Conservation (phyloP, 2,797 vertebrate genomes). For the Ispidina picta region DNA sequence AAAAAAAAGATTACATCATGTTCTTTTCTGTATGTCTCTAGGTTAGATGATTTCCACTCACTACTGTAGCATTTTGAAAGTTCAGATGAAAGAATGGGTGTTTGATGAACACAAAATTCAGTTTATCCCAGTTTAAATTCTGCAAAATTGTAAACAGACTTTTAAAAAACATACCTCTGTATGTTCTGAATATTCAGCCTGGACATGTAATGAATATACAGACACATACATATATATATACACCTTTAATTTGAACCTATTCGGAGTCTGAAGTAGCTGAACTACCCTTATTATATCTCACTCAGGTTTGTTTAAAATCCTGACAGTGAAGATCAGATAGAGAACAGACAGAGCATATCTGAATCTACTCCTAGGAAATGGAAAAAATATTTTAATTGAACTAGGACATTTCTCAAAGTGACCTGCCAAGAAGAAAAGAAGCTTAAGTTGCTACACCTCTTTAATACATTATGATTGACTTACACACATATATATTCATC, state of each 20-base stretch:
- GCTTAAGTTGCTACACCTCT: conserved; percentile 74
- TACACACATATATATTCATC: conserved; percentile 72
- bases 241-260: neutral
- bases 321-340: conserved; percentile 68
- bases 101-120: neutral
- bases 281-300: neutral
- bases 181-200: neutral
- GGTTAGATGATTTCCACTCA: neutral
- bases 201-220: neutral
- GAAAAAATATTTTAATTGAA: conserved; percentile 76
- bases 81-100: neutral
- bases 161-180: neutral
- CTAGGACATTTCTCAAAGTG: conserved; percentile 73
- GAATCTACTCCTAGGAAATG: conserved; percentile 70
- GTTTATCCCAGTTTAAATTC: neutral
- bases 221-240: neutral
- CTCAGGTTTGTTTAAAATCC: conserved; percentile 65
- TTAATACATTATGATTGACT: conserved; percentile 75
- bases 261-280: neutral
- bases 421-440: conserved; percentile 73
- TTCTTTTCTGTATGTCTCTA: neutral
- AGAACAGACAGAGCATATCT: conserved; percentile 63
- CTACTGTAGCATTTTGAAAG: neutral
- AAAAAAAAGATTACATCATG: neutral
- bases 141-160: neutral